These are phyloP conservation scores for Gulo gulo DNA, from an alignment of 2,113 vertebrate genomes.

Conservation along the genomic window DNA sequence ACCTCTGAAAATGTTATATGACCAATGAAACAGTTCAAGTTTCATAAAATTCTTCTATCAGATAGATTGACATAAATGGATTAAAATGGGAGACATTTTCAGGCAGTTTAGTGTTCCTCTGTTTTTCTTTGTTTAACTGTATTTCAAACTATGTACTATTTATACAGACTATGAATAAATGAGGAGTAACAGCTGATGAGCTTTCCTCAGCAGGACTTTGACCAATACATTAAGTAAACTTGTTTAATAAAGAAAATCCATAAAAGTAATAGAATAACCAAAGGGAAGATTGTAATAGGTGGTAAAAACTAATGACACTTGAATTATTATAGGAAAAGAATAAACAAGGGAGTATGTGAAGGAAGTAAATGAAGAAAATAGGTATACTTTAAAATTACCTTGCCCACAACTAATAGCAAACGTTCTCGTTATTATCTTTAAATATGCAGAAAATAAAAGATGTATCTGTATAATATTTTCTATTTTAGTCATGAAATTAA, in stretches of 20 bases:
- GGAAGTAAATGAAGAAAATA: constrained; percentile 32
- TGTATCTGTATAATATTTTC: not conserved
- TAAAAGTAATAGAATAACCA: constrained; percentile 51
- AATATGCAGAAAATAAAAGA: constrained; percentile 32
- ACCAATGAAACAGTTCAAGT: not conserved
- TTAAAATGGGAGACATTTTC: not conserved
- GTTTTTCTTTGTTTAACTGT: not conserved
- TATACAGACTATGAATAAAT: constrained; percentile 30
- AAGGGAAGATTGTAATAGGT: constrained; percentile 33
- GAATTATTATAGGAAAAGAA: constrained; percentile 33
- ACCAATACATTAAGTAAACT: constrained; percentile 56
- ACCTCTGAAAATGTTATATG: not conserved
- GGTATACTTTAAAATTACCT: constrained; percentile 22
- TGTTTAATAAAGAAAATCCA: constrained; percentile 52
- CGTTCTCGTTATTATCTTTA: constrained; percentile 16
- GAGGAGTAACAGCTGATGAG: not conserved
- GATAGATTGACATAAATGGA: not conserved
- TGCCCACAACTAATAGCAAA: not conserved
- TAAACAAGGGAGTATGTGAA: not conserved
- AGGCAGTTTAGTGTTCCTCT: not conserved
- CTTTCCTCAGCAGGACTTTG: constrained; percentile 35
- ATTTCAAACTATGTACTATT: not conserved
- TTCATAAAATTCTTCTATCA: not conserved
- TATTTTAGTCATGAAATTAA: constrained; percentile 31
- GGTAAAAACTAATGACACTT: constrained; percentile 46